These are phyloP conservation scores for Rhyacophila evoluta DNA, from an alignment of 2,888 invertebrate genomes.

Conservation along the genomic window DNA sequence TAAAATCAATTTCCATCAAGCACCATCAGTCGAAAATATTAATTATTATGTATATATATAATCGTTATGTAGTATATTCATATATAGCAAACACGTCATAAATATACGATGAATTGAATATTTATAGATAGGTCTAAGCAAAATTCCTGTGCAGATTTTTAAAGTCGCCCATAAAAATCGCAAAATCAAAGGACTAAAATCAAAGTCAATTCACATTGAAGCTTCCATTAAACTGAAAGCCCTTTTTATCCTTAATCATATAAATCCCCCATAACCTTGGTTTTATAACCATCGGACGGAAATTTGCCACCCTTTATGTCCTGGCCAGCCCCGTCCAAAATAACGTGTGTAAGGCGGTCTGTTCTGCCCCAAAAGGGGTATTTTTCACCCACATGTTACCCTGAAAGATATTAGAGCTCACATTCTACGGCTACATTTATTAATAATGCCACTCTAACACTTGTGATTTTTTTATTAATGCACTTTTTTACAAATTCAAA, in stretches of 20 bases:
- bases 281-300: conserved; percentile 55
- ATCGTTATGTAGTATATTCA: no score
- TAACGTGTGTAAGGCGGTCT: conserved; percentile 52
- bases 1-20: no score
- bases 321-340: conserved; percentile 46
- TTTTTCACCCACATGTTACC: conserved; percentile 25
- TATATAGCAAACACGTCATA: no score
- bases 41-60: no score
- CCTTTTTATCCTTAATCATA: conserved; percentile 54
- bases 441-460: not conserved
- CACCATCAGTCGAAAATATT: no score
- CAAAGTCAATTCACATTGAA: conserved; percentile 48
- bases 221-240: conserved; percentile 38
- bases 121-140: no score
- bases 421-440: not conserved
- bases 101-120: no score
- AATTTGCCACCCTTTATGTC: conserved; percentile 51
- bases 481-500: no score
- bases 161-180: not conserved
- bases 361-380: conserved; percentile 36
- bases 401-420: conserved; percentile 7
- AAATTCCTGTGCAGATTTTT: not conserved
- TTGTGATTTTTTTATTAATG: not conserved
- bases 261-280: conserved; percentile 54
- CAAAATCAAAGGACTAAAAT: conserved; percentile 50